Evolutionary conservation across 2,113 vertebrate species (phyloP).

Genomic region (Silurus meridionalis): DNA sequence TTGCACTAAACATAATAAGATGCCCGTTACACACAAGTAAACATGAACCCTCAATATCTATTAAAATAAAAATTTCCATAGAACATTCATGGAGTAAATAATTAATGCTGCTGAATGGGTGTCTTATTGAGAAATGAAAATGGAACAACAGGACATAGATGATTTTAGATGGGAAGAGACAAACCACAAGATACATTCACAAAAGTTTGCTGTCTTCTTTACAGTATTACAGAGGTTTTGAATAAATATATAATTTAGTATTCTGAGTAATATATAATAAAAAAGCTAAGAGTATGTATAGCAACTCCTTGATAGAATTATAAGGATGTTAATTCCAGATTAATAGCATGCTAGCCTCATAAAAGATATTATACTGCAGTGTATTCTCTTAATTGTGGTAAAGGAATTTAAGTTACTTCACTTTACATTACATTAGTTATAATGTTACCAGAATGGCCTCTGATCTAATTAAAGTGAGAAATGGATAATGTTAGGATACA

Average conservation of each 20-base stretch:
- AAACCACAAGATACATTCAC: neutral
- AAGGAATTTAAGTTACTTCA: too few species aligned
- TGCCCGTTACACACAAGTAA: neutral
- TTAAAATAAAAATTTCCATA: neutral
- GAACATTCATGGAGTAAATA: neutral
- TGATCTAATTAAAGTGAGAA: neutral
- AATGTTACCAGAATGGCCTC: neutral
- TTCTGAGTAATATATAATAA: too few species aligned
- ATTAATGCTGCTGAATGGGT: neutral
- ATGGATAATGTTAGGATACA: too few species aligned
- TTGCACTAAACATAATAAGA: constrained; percentile 27
- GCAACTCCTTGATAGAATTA: neutral
- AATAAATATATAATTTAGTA: too few species aligned
- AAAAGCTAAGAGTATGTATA: too few species aligned
- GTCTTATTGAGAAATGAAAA: neutral
- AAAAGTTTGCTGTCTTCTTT: too few species aligned
- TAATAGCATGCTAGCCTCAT: too few species aligned
- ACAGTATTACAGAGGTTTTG: too few species aligned
- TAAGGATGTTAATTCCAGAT: too few species aligned
- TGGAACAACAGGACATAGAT: neutral
- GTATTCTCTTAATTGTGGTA: too few species aligned
- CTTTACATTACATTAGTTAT: too few species aligned
- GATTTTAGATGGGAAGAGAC: neutral
- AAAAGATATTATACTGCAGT: too few species aligned
- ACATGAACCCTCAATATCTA: neutral